Evolutionary conservation across 2,797 vertebrate genomes (phyloP).

Genomic region (Onychomys leucogaster): DNA sequence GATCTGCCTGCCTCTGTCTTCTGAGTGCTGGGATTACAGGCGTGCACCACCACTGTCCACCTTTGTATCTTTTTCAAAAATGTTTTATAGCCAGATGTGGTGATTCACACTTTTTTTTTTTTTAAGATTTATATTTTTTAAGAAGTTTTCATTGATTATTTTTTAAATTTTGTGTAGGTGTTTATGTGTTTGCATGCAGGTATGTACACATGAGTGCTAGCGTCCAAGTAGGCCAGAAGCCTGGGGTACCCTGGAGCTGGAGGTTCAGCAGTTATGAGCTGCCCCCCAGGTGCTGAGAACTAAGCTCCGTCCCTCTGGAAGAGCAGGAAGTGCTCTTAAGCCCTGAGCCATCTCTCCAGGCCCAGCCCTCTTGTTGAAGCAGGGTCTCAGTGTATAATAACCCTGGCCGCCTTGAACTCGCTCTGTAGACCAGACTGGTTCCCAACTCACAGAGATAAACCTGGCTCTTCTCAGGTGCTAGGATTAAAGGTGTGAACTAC

Average conservation of each 20-base stretch:
- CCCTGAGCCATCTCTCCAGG: not conserved
- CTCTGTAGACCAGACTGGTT: not conserved
- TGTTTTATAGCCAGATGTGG: not conserved
- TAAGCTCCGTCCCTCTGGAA: not conserved
- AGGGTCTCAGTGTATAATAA: no score
- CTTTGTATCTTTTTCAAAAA: not conserved
- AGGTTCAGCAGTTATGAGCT: not conserved
- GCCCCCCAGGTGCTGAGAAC: not conserved
- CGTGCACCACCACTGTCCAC: not conserved
- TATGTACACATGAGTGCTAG: not conserved
- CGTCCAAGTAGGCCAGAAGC: not conserved
- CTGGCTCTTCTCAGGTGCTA: not conserved
- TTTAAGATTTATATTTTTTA: not conserved
- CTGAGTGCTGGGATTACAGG: not conserved
- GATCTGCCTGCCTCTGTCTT: not conserved
- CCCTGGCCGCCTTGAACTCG: not conserved
- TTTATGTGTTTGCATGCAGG: not conserved
- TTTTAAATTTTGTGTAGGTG: not conserved
- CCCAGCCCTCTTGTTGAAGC: not conserved
- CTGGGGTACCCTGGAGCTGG: not conserved
- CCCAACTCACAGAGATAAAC: not conserved
- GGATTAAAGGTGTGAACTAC: not conserved
- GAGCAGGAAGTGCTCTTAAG: not conserved
- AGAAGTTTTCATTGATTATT: no score
- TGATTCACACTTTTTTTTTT: not conserved